Conservation (phyloP, 2,113 vertebrate genomes). For the Ciconia stormi region DNA sequence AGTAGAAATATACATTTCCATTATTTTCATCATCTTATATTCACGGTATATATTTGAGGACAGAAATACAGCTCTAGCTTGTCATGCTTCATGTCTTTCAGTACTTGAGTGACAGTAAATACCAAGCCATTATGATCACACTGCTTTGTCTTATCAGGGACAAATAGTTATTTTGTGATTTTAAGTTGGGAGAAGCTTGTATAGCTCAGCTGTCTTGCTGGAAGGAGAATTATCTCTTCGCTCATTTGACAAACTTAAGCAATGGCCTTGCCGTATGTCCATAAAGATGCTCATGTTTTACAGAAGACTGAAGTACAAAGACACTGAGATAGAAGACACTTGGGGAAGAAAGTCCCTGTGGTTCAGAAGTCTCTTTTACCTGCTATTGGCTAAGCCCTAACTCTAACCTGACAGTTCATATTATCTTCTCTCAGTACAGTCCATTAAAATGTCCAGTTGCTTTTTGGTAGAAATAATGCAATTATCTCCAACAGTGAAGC, state of each 20-base stretch:
- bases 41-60: background rate
- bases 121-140: background rate
- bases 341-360: background rate
- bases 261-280: background rate
- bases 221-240: too few species aligned
- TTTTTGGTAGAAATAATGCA: background rate
- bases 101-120: background rate
- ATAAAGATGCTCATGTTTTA: background rate
- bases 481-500: background rate
- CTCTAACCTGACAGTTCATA: background rate
- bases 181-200: too few species aligned
- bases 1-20: slow-evolving; percentile 3
- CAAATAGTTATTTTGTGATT: too few species aligned
- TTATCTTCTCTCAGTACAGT: background rate
- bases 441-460: background rate
- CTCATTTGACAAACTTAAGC: too few species aligned
- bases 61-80: background rate
- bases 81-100: background rate
- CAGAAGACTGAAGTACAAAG: background rate
- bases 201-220: too few species aligned
- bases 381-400: background rate
- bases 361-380: background rate
- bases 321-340: background rate
- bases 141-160: background rate
- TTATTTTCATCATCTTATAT: slow-evolving; percentile 1